phyloP scores from a whole-genome alignment of 2,797 vertebrate genomes.

The Gadopsis marmoratus region DNA sequence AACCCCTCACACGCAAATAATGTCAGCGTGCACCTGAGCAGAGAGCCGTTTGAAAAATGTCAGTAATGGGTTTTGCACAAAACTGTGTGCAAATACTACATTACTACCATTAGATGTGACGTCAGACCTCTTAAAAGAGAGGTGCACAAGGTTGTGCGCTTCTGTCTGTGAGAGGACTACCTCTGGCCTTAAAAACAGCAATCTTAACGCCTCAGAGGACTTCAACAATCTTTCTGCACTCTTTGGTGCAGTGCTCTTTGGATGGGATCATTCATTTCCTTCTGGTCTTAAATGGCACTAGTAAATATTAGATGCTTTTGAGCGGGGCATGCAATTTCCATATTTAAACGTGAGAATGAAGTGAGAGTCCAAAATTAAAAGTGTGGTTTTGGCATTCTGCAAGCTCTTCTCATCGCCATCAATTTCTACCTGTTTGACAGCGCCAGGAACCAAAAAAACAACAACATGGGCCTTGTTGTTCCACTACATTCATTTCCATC shows the following conservation, averaged over 20 bases:
- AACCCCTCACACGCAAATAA: conserved; percentile 61
- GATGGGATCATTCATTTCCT: conserved; percentile 40
- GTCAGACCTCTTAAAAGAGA: conserved; percentile 13
- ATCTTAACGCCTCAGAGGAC: conserved; percentile 33
- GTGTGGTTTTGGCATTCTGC: conserved; percentile 55
- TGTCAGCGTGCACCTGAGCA: conserved; percentile 26
- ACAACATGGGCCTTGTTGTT: conserved; percentile 6
- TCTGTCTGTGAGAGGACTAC: conserved; percentile 14
- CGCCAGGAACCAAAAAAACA: conserved; percentile 32
- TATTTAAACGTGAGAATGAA: conserved; percentile 53
- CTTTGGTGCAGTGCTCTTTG: conserved; percentile 20
- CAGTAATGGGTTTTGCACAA: conserved; percentile 15
- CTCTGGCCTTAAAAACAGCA: conserved; percentile 18
- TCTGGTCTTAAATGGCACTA: conserved; percentile 41
- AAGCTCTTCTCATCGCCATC: conserved; percentile 24
- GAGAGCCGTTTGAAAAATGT: conserved; percentile 27
- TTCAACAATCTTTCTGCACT: conserved; percentile 8
- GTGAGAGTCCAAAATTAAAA: conserved; percentile 59
- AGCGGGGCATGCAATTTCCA: conserved; percentile 36
- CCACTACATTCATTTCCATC: conserved; percentile 12
- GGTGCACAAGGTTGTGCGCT: background rate
- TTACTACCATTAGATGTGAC: conserved; percentile 17
- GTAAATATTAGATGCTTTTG: conserved; percentile 48
- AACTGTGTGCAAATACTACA: conserved; percentile 26
- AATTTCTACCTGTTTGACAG: conserved; percentile 43